Evolutionary conservation across 1,140 invertebrate genomes (phyloP), one percentile per base, ranked within the genome.

Genomic region (Calosoma granatense): DNA sequence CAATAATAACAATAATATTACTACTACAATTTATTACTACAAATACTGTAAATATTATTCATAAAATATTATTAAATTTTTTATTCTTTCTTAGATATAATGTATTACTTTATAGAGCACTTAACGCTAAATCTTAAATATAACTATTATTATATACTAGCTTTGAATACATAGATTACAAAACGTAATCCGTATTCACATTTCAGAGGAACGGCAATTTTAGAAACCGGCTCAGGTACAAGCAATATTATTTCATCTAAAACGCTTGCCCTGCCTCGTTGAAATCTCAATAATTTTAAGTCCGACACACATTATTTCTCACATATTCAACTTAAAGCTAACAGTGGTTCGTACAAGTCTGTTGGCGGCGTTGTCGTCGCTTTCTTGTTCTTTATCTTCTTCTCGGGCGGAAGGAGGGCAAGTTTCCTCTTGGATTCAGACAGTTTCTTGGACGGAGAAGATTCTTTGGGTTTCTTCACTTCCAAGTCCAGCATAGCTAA

Each of bases 401-500:
- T 79, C 62, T 82, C 81, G 36, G 76, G 68, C 68, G 80, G 78
- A 23, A 82, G 75, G 63, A 83, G 82, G 12, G 80, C 76, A 20
- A 86, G 70, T 70, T 90, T 90, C 59, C 78, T 72, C 58, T 83
- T 84, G 12, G 72, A 70, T 60, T 81, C 79, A 20, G 79, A 81
- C n/a, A 78, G 56, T 60, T 81, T 80, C 59, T 78, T 81, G 62
- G 67, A 64, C 14, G 75, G 68, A 14, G 68, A 58, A 51, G 59
- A 19, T 52, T 68, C 63, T 22, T 77, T 71, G 19, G 64, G 22
- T 56, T 73, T 69, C n/a, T 73, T 71, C 22, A 77, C 74, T 55
- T 81, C 77, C 54, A 79, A 71, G 61, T 88, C 86, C 1, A 89
- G 65, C 67, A 87, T 77, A 60, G 83, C 79, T 56, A 91, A 65